phyloP scores from a whole-genome alignment of 2,888 invertebrate genomes.

The Nipponacmea schrenckii region DNA sequence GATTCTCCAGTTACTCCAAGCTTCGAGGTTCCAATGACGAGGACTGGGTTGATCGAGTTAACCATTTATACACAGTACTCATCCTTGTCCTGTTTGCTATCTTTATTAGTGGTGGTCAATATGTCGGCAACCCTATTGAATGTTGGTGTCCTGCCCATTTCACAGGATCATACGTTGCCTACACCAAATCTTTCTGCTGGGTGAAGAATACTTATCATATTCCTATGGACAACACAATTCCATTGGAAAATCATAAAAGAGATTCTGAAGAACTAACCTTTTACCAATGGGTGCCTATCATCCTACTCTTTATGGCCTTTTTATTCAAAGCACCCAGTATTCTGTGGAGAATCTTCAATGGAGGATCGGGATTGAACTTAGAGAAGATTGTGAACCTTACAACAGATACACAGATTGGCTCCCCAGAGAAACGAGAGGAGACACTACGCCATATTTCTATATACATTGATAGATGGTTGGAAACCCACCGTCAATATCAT shows the following conservation, averaged over 20 bases:
- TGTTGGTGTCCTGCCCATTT: slow-evolving; percentile 62
- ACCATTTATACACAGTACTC: slow-evolving; percentile 58
- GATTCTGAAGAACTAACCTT: slow-evolving; percentile 55
- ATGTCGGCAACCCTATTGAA: slow-evolving; percentile 57
- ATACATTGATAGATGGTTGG: slow-evolving; percentile 59
- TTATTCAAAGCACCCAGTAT: slow-evolving; percentile 70
- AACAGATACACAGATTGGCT: slow-evolving; percentile 48
- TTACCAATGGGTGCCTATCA: slow-evolving; percentile 68
- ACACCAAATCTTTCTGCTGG: slow-evolving; percentile 62
- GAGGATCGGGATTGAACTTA: slow-evolving; percentile 56
- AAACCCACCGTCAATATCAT: slow-evolving; percentile 53
- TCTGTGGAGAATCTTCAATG: slow-evolving; percentile 68
- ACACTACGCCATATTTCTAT: slow-evolving; percentile 51
- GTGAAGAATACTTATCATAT: slow-evolving; percentile 62
- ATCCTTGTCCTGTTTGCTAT: slow-evolving; percentile 53
- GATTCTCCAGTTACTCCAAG: slow-evolving; percentile 55
- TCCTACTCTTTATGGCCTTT: slow-evolving; percentile 70
- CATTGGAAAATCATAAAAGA: slow-evolving; percentile 45
- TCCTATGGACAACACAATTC: slow-evolving; percentile 55
- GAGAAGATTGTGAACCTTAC: slow-evolving; percentile 56
- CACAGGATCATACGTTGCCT: slow-evolving; percentile 67
- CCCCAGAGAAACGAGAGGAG: slow-evolving; percentile 47
- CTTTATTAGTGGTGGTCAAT: slow-evolving; percentile 56
- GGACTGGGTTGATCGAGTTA: slow-evolving; percentile 57
- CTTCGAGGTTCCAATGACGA: slow-evolving; percentile 55